These are phyloP conservation scores for Cepaea nemoralis DNA, from an alignment of 1,140 invertebrate species.

Conservation along the genomic window DNA sequence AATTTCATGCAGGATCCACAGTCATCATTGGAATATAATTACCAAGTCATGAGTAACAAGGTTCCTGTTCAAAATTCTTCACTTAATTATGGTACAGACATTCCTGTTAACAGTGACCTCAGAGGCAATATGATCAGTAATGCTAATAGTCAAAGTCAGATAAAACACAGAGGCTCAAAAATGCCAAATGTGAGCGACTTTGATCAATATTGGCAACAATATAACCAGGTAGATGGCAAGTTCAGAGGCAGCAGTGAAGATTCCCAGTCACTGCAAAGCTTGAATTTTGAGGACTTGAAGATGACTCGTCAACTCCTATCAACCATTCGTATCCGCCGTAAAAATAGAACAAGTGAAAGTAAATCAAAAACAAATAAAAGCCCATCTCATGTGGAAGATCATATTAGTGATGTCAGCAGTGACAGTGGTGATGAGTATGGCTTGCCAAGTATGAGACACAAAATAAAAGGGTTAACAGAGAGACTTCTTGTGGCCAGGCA, in stretches of 20 bases:
- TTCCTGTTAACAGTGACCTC: not conserved
- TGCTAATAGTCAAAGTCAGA: not conserved
- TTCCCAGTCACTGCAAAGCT: not conserved
- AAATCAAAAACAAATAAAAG: not conserved
- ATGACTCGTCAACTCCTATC: not conserved
- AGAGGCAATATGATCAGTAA: not conserved
- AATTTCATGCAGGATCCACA: not conserved
- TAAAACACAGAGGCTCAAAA: not conserved
- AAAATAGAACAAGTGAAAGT: not conserved
- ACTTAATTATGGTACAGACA: not conserved
- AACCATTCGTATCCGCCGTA: not conserved
- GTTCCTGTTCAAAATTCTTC: not conserved
- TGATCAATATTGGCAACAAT: not conserved
- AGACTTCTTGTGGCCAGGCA: conserved; percentile 16
- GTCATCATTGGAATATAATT: not conserved
- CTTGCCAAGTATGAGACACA: conserved; percentile 4
- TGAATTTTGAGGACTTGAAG: conserved; percentile 17
- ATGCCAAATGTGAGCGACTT: not conserved
- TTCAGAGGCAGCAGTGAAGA: not conserved
- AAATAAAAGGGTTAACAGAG: conserved; percentile 5
- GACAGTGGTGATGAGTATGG: not conserved
- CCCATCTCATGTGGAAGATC: not conserved
- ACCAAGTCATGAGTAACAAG: not conserved
- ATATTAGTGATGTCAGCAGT: not conserved
- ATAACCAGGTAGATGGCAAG: not conserved